These are phyloP conservation scores for Melieria picta DNA, from an alignment of 2,888 invertebrate genomes.

Conservation along the genomic window DNA sequence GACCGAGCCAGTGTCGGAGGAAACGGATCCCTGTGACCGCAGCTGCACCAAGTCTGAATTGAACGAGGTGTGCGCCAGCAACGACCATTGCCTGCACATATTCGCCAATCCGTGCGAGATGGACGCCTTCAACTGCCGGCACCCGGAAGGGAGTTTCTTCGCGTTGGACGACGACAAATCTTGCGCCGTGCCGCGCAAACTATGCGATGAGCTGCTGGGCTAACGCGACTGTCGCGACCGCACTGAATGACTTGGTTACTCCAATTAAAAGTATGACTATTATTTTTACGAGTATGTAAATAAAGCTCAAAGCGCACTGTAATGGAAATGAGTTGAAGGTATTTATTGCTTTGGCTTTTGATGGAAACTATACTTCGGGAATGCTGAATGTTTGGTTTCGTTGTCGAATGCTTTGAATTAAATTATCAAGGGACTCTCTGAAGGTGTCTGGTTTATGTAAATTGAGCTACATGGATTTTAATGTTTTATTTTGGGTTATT, in stretches of 20 bases:
- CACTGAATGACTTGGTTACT: not conserved
- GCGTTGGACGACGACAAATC: slow-evolving; percentile 6
- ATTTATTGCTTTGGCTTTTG: too few species aligned
- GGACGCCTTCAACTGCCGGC: slow-evolving; percentile 58
- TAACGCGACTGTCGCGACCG: not conserved
- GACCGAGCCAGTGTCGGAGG: not conserved
- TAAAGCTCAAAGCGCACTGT: too few species aligned
- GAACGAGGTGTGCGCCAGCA: slow-evolving; percentile 55
- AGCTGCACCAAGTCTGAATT: slow-evolving; percentile 57
- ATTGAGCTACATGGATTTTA: too few species aligned
- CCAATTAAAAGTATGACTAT: too few species aligned
- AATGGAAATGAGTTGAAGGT: too few species aligned
- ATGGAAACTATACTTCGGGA: too few species aligned
- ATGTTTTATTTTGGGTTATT: too few species aligned
- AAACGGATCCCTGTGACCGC: slow-evolving; percentile 48
- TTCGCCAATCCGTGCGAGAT: slow-evolving; percentile 59
- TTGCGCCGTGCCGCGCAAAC: slow-evolving; percentile 50
- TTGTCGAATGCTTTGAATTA: too few species aligned
- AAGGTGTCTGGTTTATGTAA: too few species aligned
- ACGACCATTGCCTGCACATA: slow-evolving; percentile 55
- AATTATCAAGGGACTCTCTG: too few species aligned
- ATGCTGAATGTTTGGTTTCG: too few species aligned
- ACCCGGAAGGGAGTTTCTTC: slow-evolving; percentile 52
- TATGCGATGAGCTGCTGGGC: slow-evolving; percentile 43
- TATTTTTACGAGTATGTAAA: too few species aligned